phyloP scores from a whole-genome alignment of 2,888 invertebrate species.

The Drosophila buzzatii region DNA sequence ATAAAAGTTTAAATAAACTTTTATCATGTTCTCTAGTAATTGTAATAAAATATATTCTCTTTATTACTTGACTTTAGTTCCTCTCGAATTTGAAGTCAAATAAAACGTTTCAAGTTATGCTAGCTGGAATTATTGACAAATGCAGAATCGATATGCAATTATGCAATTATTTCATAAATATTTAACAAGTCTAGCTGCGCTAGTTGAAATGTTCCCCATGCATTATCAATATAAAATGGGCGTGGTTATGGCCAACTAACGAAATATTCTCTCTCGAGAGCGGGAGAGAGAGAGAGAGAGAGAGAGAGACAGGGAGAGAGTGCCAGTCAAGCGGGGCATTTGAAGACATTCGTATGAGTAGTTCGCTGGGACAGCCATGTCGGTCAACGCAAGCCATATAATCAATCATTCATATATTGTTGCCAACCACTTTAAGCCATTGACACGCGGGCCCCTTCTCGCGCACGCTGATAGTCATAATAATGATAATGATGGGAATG shows the following conservation, averaged over 20 bases:
- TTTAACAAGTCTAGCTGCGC: not conserved
- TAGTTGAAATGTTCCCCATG: slow-evolving; percentile 20
- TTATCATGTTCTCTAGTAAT: too few species aligned
- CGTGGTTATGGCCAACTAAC: slow-evolving; percentile 32
- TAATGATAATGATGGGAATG: slow-evolving; percentile 18
- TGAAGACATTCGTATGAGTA: not conserved
- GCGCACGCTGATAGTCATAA: slow-evolving; percentile 3
- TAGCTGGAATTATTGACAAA: not conserved
- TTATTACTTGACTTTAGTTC: too few species aligned
- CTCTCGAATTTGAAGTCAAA: too few species aligned
- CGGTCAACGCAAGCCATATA: slow-evolving; percentile 34
- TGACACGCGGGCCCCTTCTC: slow-evolving; percentile 38
- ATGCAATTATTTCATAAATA: slow-evolving; percentile 36
- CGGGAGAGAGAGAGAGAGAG: not conserved
- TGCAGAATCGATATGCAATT: slow-evolving; percentile 40
- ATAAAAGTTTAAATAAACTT: too few species aligned
- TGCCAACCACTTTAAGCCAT: slow-evolving; percentile 62
- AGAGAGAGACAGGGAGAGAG: not conserved
- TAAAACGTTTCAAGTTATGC: not conserved
- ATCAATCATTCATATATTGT: slow-evolving; percentile 75
- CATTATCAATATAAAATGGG: slow-evolving; percentile 28
- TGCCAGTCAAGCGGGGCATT: not conserved
- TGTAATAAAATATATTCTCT: too few species aligned
- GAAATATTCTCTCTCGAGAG: not conserved
- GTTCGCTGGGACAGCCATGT: slow-evolving; percentile 3